Percentiles rank a stretch among this genome's conserved stretches.
Evolutionary conservation across 2,888 invertebrate genomes (phyloP).

Genomic region (Elysia crispata): DNA sequence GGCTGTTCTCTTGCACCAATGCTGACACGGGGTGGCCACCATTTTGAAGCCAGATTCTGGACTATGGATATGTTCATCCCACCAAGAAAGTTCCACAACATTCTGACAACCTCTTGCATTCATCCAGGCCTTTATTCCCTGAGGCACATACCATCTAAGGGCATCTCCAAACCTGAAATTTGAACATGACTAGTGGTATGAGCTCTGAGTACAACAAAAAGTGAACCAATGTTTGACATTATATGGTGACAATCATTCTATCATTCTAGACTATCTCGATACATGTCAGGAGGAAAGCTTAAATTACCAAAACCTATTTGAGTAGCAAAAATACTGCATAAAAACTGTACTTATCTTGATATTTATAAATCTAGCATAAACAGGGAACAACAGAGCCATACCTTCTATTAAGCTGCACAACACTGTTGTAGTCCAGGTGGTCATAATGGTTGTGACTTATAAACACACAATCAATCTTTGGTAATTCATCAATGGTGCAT

Average conservation of each 20-base stretch:
- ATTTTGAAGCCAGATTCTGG: constrained; percentile 60
- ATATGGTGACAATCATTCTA: too few species aligned
- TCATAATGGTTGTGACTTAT: constrained; percentile 80
- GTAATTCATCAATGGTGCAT: constrained; percentile 76
- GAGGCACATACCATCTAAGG: constrained; percentile 79
- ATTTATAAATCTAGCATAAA: too few species aligned
- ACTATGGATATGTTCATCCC: constrained; percentile 66
- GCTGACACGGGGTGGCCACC: constrained; percentile 79
- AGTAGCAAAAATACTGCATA: too few species aligned
- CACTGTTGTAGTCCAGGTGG: constrained; percentile 77
- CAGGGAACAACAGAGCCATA: neutral
- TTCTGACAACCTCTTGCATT: constrained; percentile 71
- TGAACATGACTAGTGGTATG: neutral
- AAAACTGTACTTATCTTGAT: too few species aligned
- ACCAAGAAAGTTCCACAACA: constrained; percentile 79
- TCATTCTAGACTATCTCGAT: too few species aligned
- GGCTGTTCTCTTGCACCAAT: constrained; percentile 78
- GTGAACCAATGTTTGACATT: too few species aligned
- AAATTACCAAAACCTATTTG: too few species aligned
- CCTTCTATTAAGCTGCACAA: constrained; percentile 65
- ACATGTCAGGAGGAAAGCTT: too few species aligned
- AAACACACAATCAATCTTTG: constrained; percentile 77
- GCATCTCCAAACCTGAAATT: constrained; percentile 31
- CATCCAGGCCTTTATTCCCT: constrained; percentile 77
- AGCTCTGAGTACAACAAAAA: too few species aligned